Conservation (phyloP, 1,140 invertebrate genomes). For the Orchestia grillus region DNA sequence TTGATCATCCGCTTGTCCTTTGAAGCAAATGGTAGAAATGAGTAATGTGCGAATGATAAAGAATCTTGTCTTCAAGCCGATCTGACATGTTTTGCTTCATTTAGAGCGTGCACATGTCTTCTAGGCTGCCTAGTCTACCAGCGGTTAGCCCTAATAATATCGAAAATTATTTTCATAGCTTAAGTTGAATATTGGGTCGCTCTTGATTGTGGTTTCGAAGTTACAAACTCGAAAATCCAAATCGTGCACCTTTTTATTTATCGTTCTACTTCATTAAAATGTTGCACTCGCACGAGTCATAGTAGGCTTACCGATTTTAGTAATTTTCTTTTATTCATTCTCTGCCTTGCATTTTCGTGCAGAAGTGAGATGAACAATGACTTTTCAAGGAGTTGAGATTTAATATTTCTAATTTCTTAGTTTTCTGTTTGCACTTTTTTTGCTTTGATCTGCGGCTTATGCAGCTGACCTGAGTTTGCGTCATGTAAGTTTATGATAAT, state of each 20-base stretch:
- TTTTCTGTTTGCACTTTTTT: background rate
- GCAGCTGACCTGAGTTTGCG: background rate
- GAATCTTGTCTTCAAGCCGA: background rate
- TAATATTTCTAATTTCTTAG: background rate
- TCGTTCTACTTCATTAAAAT: background rate
- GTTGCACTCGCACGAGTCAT: background rate
- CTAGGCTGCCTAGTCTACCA: background rate
- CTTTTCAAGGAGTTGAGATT: background rate
- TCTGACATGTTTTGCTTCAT: background rate
- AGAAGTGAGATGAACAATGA: background rate
- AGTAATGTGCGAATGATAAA: background rate
- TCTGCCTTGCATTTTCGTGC: background rate
- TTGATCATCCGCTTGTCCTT: background rate
- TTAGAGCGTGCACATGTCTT: background rate
- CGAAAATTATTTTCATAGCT: background rate
- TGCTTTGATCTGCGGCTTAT: background rate
- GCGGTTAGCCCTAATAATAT: background rate
- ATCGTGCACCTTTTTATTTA: background rate
- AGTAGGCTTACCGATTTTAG: background rate
- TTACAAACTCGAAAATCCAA: background rate
- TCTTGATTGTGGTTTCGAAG: background rate
- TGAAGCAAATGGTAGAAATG: background rate
- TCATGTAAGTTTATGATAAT: background rate
- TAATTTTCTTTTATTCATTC: background rate
- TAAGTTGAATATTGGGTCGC: background rate